Conservation (phyloP, 2,113 vertebrate species). For the Stegostoma tigrinum region DNA sequence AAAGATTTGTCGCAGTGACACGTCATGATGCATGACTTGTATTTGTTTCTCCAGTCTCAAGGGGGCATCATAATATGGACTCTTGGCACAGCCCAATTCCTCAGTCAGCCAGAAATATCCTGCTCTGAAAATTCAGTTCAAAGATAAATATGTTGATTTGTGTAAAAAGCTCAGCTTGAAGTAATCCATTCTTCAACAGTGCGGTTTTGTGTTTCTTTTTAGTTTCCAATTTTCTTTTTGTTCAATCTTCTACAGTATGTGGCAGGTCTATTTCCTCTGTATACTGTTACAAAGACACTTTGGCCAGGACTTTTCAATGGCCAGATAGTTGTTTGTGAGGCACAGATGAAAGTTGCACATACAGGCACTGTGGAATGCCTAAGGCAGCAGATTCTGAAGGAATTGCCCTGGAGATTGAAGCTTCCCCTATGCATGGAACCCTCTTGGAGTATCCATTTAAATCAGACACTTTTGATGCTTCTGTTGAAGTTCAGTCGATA, state of each 20-base stretch:
- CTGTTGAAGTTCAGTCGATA: too few relatives aligned
- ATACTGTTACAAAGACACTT: too few relatives aligned
- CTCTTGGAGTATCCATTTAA: too few relatives aligned
- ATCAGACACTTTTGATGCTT: too few relatives aligned
- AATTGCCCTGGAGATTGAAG: too few relatives aligned
- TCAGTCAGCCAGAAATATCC: slow-evolving; percentile 18
- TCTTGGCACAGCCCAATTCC: neutral
- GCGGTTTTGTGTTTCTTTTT: neutral
- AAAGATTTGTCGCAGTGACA: neutral
- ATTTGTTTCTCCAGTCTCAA: neutral
- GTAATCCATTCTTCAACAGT: neutral
- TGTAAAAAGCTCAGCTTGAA: neutral
- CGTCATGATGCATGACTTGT: neutral
- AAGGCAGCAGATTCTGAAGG: too few relatives aligned
- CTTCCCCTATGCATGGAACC: too few relatives aligned
- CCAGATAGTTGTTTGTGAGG: too few relatives aligned
- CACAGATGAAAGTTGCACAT: too few relatives aligned
- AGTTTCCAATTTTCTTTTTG: neutral
- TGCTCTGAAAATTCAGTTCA: neutral
- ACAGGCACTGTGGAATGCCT: too few relatives aligned
- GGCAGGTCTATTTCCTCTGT: too few relatives aligned
- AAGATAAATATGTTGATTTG: neutral
- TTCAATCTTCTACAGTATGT: neutral
- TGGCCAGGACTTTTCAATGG: too few relatives aligned
- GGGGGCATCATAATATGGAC: neutral